A percentile compares a stretch with the other conserved stretches of the same genome.
Conservation (phyloP, 2,797 vertebrate species). For the Sarcoramphus papa region DNA sequence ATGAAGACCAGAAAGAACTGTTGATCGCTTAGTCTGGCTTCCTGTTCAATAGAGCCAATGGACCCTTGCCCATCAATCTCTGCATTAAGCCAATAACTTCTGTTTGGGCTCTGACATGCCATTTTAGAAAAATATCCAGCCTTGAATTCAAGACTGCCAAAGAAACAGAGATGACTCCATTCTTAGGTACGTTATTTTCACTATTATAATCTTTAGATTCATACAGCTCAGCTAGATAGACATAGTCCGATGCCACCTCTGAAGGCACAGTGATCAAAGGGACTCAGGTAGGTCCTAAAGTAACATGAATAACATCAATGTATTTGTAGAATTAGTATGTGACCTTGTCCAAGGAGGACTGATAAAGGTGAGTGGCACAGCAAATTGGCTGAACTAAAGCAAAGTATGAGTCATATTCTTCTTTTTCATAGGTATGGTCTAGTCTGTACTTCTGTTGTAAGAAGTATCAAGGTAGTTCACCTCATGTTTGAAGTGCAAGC, state of each 20-base stretch:
- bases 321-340: background rate
- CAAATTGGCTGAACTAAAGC: background rate
- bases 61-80: background rate
- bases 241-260: background rate
- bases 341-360: background rate
- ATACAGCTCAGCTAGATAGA: background rate
- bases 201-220: background rate
- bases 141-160: background rate
- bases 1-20: background rate
- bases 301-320: background rate
- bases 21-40: background rate
- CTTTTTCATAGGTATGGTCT: background rate
- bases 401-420: background rate
- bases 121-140: background rate
- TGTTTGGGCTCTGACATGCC: background rate
- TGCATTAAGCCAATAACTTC: background rate
- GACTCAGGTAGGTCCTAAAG: background rate
- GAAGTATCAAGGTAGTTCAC: background rate
- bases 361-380: background rate
- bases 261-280: background rate
- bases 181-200: background rate
- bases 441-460: background rate
- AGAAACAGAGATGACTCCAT: background rate
- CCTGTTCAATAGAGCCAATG: background rate
- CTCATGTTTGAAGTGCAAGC: background rate